Base-by-base conservation (phyloP, 1,140 invertebrate species). In the Mylabris phalerata region DNA sequence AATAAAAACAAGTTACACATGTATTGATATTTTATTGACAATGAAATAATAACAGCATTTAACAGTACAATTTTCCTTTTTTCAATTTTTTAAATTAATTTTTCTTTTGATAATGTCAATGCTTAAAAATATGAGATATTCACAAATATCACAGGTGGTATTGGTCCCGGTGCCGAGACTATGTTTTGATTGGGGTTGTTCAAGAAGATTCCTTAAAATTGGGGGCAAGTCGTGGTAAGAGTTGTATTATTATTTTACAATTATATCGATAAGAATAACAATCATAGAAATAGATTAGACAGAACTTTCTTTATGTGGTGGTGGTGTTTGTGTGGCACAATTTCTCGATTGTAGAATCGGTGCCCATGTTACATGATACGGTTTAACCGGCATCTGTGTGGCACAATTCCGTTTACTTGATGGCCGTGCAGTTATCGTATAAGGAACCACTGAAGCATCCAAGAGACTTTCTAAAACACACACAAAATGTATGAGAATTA, bases 81-180 rank as follows among this genome's bases (percentile, higher is more conserved):
- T 52, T 32, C 41, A 42, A 11, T 42, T 42, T 10, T 42, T 9
- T 42, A 2, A 40, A 7, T 40, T 40, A 40, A 6, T 42, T 10
- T 42, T 65, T 55, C 56, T 63, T 60, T 70, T 70, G 67, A 67
- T 71, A 71, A 67, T 68, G 62, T 60, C 59, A 60, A 66, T 65
- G 57, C 67, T 70, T 71, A 71, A 69, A 69, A 68, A 67, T 71
- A 71, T 68, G 65, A 72, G 68, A 71, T 73, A 73, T 73, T 73
- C 72, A 73, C 71, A 73, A 73, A 65, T 73, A 73, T 73, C 72
- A 73, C 72, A 73, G 72, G 72, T 73, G 72, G 72, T 71, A 71
- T 72, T 72, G 71, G 71, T 72, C 71, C 71, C 72, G 70, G 61
- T 69, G 66, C 69, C 69, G 72, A 69, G 70, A 70, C 70, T 64